phyloP scores from a whole-genome alignment of 2,797 vertebrate genomes.

The Pseudochirops cupreus region DNA sequence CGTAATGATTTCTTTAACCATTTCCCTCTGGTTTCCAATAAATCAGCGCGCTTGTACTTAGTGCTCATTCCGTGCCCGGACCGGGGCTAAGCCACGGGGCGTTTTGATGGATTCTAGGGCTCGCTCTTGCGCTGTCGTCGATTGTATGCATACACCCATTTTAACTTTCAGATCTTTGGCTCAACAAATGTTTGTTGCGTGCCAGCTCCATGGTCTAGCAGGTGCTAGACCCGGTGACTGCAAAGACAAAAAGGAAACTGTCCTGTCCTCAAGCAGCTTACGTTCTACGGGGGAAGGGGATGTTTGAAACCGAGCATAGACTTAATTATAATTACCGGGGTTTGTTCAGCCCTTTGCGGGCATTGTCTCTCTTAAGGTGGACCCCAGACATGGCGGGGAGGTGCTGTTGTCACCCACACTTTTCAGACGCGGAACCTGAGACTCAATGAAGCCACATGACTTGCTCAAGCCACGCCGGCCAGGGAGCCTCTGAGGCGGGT shows the following conservation, averaged over 20 bases:
- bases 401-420: too few species aligned
- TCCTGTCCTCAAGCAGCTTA: neutral
- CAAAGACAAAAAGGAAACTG: neutral
- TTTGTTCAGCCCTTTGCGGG: too few species aligned
- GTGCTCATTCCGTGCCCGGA: neutral
- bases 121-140: fast-evolving
- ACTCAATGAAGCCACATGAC: too few species aligned
- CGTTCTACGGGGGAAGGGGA: neutral
- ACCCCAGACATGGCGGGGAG: too few species aligned
- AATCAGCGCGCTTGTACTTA: neutral
- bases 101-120: neutral
- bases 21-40: neutral
- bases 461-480: too few species aligned
- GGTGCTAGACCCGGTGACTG: fast-evolving
- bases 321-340: too few species aligned
- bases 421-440: neutral
- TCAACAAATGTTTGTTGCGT: neutral
- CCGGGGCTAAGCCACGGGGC: neutral
- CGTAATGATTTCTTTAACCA: neutral
- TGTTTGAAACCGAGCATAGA: too few species aligned
- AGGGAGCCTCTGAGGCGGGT: too few species aligned
- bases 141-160: neutral
- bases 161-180: neutral
- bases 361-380: too few species aligned
- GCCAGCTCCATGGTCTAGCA: neutral